Base-by-base conservation (phyloP, 2,888 invertebrate genomes). In the Heteropelma amictum region DNA sequence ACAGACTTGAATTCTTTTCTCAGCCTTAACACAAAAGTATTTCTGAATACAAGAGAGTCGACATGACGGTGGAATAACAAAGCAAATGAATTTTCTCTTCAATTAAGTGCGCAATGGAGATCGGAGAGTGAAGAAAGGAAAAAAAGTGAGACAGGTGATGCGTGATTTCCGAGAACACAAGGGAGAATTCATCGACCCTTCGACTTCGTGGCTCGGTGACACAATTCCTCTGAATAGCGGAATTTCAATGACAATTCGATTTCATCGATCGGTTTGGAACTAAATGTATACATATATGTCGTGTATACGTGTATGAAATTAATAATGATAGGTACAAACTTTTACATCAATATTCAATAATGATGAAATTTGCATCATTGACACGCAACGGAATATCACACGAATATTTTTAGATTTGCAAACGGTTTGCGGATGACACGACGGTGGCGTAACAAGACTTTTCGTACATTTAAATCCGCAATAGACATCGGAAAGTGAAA, bases 131-230 rank as follows among this genome's bases (percentile, higher is more conserved):
- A 42, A n/a, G 14, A 14, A 40, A 28, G 33, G 10, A 21, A 14
- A 49, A 35, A 12, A 21, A 51, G 49, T 17, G 45, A 63, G 47
- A 49, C 40, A 30, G 54, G 40, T 35, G 65, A n/a, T n/a, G n/a
- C n/a, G n/a, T n/a, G n/a, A n/a, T n/a, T n/a, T n/a, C n/a, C n/a
- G n/a, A n/a, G n/a, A n/a, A n/a, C 47, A 61, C 26, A 26, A 30
- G 26, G 12, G 53, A 23, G 51, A 74, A 76, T 68, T 64, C 67
- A 40, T 72, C 68, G 75, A 76, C 71, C 72, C 51, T 17, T n/a
- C 58, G 71, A 71, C 61, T 45, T 30, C 53, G 14, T 26, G 28
- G 23, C 26, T 49, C 56, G 21, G 30, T 40, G 26, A 38, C 56
- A 14, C 58, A 28, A n/a, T n/a, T n/a, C n/a, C 33, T 19, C 12